Conservation (phyloP, 2,113 vertebrate genomes). For the Pseudopodoces humilis region DNA sequence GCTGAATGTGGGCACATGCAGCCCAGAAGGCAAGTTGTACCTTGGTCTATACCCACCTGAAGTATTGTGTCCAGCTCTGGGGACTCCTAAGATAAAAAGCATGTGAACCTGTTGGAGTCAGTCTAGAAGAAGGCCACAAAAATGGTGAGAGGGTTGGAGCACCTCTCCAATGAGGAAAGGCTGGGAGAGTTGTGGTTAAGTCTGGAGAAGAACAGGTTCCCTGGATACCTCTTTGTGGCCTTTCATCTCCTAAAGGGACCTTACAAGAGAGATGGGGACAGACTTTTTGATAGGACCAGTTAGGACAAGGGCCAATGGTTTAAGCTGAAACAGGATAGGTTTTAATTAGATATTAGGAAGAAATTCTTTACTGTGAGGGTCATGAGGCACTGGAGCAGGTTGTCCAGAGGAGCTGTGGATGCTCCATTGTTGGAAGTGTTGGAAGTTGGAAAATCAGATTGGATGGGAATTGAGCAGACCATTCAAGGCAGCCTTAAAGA, state of each 20-base stretch:
- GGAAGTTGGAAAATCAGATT: background rate
- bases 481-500: background rate
- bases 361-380: background rate
- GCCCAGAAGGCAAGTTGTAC: background rate
- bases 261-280: background rate
- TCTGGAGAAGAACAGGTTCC: background rate
- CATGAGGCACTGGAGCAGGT: background rate
- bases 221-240: background rate
- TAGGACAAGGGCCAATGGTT: background rate
- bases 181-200: background rate
- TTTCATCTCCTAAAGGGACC: background rate
- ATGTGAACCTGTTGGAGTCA: accelerated
- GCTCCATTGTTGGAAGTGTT: background rate
- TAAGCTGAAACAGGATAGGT: background rate
- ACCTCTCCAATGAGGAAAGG: background rate
- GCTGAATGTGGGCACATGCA: accelerated
- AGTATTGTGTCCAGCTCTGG: background rate
- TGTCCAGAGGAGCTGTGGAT: background rate
- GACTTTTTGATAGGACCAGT: background rate
- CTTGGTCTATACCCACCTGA: background rate
- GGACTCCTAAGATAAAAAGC: accelerated
- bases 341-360: background rate
- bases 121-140: background rate
- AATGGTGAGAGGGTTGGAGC: background rate
- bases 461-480: background rate